Percentiles rank a stretch among this genome's conserved stretches.
Evolutionary conservation across 2,797 vertebrate genomes (phyloP).

Genomic region (Pampus argenteus): DNA sequence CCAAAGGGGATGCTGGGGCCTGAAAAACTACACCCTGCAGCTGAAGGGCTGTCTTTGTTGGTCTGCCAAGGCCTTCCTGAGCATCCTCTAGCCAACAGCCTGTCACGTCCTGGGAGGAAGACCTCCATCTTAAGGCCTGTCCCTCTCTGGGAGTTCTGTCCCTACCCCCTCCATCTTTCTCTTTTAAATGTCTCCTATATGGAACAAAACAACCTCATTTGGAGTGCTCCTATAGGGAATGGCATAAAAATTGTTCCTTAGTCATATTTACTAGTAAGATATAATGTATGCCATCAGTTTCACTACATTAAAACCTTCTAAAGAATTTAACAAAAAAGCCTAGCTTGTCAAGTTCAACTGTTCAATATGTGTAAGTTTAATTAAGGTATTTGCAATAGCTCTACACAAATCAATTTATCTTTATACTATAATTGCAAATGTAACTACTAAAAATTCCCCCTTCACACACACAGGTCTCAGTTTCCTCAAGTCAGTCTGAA

Average conservation of each 20-base stretch:
- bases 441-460: constrained; percentile 46
- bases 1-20: constrained; percentile 97
- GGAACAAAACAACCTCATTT: constrained; percentile 91
- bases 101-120: constrained; percentile 94
- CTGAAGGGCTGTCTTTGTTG: constrained; percentile 99
- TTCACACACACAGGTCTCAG: constrained; percentile 54
- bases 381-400: constrained; percentile 23
- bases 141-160: constrained; percentile 80
- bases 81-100: constrained; percentile 95
- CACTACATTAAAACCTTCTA: constrained; percentile 30
- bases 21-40: constrained; percentile 99
- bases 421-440: constrained; percentile 39
- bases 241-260: constrained; percentile 89
- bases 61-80: constrained; percentile 98
- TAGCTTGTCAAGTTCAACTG: constrained; percentile 18
- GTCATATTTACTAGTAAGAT: constrained; percentile 82
- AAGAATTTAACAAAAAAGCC: constrained; percentile 18
- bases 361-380: constrained; percentile 21
- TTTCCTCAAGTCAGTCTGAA: constrained; percentile 72
- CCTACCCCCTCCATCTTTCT: constrained; percentile 55
- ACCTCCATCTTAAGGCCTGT: constrained; percentile 94
- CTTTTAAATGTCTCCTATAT: constrained; percentile 86
- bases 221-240: constrained; percentile 80
- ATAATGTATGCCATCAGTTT: constrained; percentile 70
- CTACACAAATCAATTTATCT: constrained; percentile 23